These are phyloP conservation scores for Callosobruchus maculatus DNA, from an alignment of 2,888 invertebrate genomes.

Conservation along the genomic window DNA sequence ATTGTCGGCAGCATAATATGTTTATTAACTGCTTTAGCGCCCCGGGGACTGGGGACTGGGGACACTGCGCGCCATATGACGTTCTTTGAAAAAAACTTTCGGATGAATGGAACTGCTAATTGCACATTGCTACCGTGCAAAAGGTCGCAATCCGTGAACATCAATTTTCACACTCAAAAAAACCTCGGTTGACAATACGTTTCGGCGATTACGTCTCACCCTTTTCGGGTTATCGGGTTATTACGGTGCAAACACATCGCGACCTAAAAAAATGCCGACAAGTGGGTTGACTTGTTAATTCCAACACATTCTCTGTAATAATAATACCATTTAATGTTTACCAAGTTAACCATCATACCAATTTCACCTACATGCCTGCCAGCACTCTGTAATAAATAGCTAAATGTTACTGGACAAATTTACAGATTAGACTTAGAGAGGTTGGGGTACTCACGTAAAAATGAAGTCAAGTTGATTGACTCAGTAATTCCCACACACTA, in stretches of 20 bases:
- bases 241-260: neutral
- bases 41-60: slow-evolving; percentile 4
- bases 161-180: neutral
- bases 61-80: neutral
- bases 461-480: too few relatives aligned
- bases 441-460: too few relatives aligned
- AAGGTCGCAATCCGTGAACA: neutral
- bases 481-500: too few relatives aligned
- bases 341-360: too few relatives aligned
- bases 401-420: too few relatives aligned
- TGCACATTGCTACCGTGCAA: neutral
- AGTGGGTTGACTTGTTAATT: too few relatives aligned
- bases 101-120: neutral
- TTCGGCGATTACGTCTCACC: neutral
- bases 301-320: neutral
- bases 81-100: neutral
- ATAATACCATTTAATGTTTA: too few relatives aligned
- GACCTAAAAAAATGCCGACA: neutral
- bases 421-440: too few relatives aligned
- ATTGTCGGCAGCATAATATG: slow-evolving; percentile 8
- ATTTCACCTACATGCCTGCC: too few relatives aligned
- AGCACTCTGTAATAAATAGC: too few relatives aligned
- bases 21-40: slow-evolving; percentile 23
- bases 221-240: neutral
- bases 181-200: neutral